Evolutionary conservation across 1,140 invertebrate genomes (phyloP), one percentile per base, ranked within the genome.

Genomic region (Triops cancriformis): DNA sequence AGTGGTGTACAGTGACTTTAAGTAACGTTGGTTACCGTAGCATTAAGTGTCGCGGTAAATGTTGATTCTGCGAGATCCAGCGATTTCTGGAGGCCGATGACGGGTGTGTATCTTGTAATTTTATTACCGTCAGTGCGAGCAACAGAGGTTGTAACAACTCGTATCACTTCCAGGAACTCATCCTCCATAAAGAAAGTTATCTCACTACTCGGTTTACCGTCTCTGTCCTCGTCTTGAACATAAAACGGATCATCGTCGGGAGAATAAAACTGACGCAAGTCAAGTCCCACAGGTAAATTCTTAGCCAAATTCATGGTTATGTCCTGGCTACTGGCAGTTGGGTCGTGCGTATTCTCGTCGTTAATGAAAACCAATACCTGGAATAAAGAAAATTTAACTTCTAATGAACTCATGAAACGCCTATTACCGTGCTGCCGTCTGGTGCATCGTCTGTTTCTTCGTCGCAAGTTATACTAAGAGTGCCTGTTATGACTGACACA

Each of bases 251-350:
- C 43, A 10, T 45, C 23, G 64, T 27, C 37, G 42, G 42, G 12
- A 26, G 31, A 28, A 27, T 27, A 9, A 27, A 45, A 28, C 43
- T 76, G 26, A 1, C 75, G 43, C 27, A 76, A 51, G 26, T 76
- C 75, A 28, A 76, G 28, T 6, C 42, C 75, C 7, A 45, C 28
- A 23, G 75, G 75, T 14, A 51, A 76, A 23, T 45, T 64, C 43
- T 76, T n/a, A 10, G 26, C 23, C 75, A 76, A 51, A 23, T 26
- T 28, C 75, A 76, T 51, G 11, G 26, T 7, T 2, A 42, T 28
- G 7, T 28, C 37, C 28, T 0, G 11, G 3, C 2, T 10, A 42
- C 27, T 64, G 23, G 43, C 37, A 28, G 18, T 26, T 9, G 23
- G 43, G 26, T 18, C 0, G 14, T 76, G n/a, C 14, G 75, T 76